A percentile compares a stretch with the other conserved stretches of the same genome.
phyloP scores from a whole-genome alignment of 2,113 vertebrate genomes.

The Arothron firmamentum region DNA sequence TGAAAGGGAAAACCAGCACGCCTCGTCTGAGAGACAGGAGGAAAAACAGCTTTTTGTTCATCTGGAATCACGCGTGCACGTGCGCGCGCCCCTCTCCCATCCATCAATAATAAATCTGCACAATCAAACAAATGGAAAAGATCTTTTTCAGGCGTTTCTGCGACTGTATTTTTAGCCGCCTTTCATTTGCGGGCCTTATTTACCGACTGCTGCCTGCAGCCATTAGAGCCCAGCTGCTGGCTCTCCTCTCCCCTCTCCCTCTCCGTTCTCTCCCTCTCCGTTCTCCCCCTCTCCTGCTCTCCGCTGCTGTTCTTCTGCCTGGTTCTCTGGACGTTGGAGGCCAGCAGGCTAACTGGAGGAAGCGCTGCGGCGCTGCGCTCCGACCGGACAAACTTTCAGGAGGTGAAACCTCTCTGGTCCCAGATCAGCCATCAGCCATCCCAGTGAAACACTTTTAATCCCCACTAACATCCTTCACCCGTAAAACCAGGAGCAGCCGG shows the following conservation, averaged over 20 bases:
- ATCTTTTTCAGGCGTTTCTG: conserved; percentile 52
- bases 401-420: too few relatives aligned
- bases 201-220: conserved; percentile 15
- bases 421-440: too few relatives aligned
- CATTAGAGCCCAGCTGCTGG: conserved; percentile 27
- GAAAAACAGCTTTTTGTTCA: not conserved
- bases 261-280: not conserved
- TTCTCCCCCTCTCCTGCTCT: too few relatives aligned
- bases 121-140: conserved; percentile 65
- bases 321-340: not conserved
- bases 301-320: not conserved
- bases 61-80: conserved; percentile 14
- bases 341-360: too few relatives aligned
- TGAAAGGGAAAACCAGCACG: too few relatives aligned
- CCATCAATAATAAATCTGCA: conserved; percentile 62
- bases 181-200: conserved; percentile 47
- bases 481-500: too few relatives aligned
- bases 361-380: too few relatives aligned
- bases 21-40: not conserved
- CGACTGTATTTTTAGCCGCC: conserved; percentile 65
- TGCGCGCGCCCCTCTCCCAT: conserved; percentile 2
- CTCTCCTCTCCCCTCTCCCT: not conserved
- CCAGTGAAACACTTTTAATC: too few relatives aligned
- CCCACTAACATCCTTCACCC: too few relatives aligned
- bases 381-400: too few relatives aligned